Percentiles rank a stretch among this genome's conserved stretches.
phyloP scores from a whole-genome alignment of 2,888 invertebrate genomes.

The Clunio marinus region DNA sequence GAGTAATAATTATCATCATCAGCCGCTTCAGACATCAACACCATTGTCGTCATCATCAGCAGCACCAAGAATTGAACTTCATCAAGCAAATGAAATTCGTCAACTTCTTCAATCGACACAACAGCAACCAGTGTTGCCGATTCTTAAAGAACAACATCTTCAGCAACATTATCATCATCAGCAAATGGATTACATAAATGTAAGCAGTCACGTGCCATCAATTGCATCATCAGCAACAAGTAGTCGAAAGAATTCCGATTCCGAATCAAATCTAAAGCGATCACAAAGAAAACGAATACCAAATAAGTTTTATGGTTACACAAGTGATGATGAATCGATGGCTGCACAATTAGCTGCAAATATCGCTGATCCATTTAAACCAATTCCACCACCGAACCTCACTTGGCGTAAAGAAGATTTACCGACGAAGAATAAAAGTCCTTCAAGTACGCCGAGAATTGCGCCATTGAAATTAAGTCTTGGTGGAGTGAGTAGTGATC shows the following conservation, averaged over 20 bases:
- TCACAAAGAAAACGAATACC: constrained; percentile 78
- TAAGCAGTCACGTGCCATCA: constrained; percentile 39
- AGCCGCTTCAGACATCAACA: constrained; percentile 40
- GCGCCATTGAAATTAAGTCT: constrained; percentile 28
- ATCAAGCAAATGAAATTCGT: constrained; percentile 42
- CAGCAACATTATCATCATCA: constrained; percentile 40
- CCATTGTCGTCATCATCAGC: constrained; percentile 44
- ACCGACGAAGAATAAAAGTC: constrained; percentile 53
- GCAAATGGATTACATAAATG: constrained; percentile 32
- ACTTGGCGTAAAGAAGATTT: constrained; percentile 73
- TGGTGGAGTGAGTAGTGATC: background rate
- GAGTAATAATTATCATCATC: constrained; percentile 26
- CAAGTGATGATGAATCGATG: constrained; percentile 74
- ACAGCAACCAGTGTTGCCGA: constrained; percentile 21
- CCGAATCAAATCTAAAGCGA: constrained; percentile 58
- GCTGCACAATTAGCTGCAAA: constrained; percentile 45
- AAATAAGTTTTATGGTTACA: constrained; percentile 83
- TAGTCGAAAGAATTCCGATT: constrained; percentile 50
- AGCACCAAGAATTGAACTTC: constrained; percentile 41
- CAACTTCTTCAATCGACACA: constrained; percentile 29
- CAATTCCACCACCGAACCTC: constrained; percentile 60
- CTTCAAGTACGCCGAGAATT: constrained; percentile 2
- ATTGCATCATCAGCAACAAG: constrained; percentile 43
- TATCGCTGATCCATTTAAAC: constrained; percentile 50
- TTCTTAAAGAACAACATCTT: constrained; percentile 34